A percentile compares a stretch with the other conserved stretches of the same genome.
Evolutionary conservation across 1,140 invertebrate genomes (phyloP).

Genomic region (Drosophila equinoxialis): DNA sequence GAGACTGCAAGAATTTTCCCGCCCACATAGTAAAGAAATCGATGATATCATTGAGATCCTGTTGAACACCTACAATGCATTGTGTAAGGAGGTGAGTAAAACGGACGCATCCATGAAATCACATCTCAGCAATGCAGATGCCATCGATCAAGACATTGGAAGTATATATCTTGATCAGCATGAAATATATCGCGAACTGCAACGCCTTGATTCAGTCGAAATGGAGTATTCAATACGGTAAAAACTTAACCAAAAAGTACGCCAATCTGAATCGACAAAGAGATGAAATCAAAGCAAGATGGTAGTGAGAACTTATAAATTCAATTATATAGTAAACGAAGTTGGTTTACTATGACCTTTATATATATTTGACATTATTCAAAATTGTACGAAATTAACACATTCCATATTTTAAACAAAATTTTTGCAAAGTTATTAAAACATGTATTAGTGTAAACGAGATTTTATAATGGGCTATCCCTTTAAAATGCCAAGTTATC

Average conservation of each 20-base stretch:
- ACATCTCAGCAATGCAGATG: background rate
- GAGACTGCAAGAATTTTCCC: background rate
- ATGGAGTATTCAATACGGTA: background rate
- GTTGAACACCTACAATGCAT: slow-evolving; percentile 18
- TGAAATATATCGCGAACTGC: slow-evolving; percentile 34
- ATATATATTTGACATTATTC: background rate
- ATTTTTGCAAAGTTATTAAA: too few relatives aligned
- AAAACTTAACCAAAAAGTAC: slow-evolving; percentile 14
- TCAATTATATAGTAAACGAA: too few relatives aligned
- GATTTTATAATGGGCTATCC: too few relatives aligned
- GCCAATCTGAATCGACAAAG: too few relatives aligned
- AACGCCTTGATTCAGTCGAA: background rate
- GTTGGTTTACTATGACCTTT: background rate
- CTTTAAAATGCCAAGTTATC: background rate
- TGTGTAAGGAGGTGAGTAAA: background rate
- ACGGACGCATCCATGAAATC: background rate
- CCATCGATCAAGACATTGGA: slow-evolving; percentile 25
- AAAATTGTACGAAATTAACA: too few relatives aligned
- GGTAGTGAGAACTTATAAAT: background rate
- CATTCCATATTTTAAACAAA: too few relatives aligned
- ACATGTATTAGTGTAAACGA: too few relatives aligned
- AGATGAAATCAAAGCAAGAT: background rate
- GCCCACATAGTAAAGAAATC: background rate
- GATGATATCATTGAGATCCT: slow-evolving; percentile 22
- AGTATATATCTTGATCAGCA: slow-evolving; percentile 46